A percentile compares a stretch with the other conserved stretches of the same genome.
phyloP scores from a whole-genome alignment of 2,113 vertebrate species.

The Alosa alosa region DNA sequence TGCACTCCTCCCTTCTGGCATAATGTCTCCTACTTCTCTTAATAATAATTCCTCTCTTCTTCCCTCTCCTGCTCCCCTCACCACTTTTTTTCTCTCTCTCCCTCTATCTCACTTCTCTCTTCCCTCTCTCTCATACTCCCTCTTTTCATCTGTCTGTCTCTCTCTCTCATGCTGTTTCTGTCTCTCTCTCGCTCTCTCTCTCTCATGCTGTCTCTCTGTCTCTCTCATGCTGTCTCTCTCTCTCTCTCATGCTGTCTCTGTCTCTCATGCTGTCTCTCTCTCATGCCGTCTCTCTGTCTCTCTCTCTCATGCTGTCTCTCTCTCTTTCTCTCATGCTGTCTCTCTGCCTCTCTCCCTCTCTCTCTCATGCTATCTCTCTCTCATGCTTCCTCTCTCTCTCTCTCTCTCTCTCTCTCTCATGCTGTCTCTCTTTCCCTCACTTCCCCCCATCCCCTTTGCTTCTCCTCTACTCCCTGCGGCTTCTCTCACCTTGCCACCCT shows the following conservation, averaged over 20 bases:
- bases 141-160: constrained; percentile 40
- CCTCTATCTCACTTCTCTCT: not conserved
- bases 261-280: constrained; percentile 35
- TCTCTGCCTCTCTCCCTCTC: constrained; percentile 51
- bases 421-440: constrained; percentile 16
- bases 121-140: not conserved
- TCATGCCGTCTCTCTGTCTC: not conserved
- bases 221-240: constrained; percentile 34
- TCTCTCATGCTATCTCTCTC: constrained; percentile 41
- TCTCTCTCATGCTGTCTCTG: not conserved
- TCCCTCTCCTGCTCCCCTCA: not conserved
- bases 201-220: not conserved
- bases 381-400: constrained; percentile 10
- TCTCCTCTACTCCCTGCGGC: constrained; percentile 35
- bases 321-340: constrained; percentile 23
- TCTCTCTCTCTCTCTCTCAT: not conserved
- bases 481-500: constrained; percentile 1
- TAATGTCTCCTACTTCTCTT: not conserved
- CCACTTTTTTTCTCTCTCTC: constrained; percentile 2
- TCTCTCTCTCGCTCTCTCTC: constrained; percentile 6
- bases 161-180: too few relatives aligned
- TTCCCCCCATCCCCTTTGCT: not conserved
- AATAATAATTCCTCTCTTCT: constrained; percentile 43
- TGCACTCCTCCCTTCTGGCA: not conserved
- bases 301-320: not conserved